These are phyloP conservation scores for Agrilus cyanescens DNA, from an alignment of 2,888 invertebrate genomes.

Conservation along the genomic window DNA sequence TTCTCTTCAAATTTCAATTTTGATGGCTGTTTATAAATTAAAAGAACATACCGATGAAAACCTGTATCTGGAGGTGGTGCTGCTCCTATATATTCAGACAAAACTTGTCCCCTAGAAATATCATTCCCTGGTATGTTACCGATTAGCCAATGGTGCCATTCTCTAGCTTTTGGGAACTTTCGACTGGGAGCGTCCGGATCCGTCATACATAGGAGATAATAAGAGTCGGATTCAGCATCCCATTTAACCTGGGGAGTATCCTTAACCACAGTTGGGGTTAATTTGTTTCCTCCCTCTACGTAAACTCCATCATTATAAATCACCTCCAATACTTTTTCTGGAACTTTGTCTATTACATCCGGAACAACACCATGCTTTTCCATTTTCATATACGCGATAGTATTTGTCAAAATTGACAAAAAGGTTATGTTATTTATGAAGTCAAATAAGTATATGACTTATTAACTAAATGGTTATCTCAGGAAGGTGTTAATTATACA, in stretches of 20 bases:
- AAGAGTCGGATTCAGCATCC: slow-evolving; percentile 18
- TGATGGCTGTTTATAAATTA: slow-evolving; percentile 35
- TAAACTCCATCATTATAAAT: slow-evolving; percentile 8
- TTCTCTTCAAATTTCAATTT: slow-evolving; percentile 23
- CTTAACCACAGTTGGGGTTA: slow-evolving; percentile 22
- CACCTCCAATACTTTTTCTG: slow-evolving; percentile 7
- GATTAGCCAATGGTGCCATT: slow-evolving; percentile 70
- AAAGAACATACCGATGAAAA: slow-evolving; percentile 59
- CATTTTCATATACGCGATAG: slow-evolving; percentile 7
- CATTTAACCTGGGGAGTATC: slow-evolving; percentile 24
- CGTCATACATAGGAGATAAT: slow-evolving; percentile 36
- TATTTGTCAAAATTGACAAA: too few species aligned
- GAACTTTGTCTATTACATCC: slow-evolving; percentile 14
- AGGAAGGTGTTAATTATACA: too few species aligned
- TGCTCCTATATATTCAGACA: slow-evolving; percentile 53
- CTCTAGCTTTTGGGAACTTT: slow-evolving; percentile 51
- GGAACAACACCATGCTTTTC: slow-evolving; percentile 13
- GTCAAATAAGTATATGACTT: too few species aligned
- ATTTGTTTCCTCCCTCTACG: slow-evolving; percentile 18
- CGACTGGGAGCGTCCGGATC: slow-evolving; percentile 72
- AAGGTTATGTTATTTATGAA: too few species aligned
- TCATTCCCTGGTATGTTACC: slow-evolving; percentile 58
- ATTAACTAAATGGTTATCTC: too few species aligned
- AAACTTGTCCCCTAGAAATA: slow-evolving; percentile 45
- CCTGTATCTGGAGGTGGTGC: slow-evolving; percentile 62